Evolutionary conservation across 1,140 invertebrate genomes (phyloP).

Genomic region (Pygmarrhopalites habei): DNA sequence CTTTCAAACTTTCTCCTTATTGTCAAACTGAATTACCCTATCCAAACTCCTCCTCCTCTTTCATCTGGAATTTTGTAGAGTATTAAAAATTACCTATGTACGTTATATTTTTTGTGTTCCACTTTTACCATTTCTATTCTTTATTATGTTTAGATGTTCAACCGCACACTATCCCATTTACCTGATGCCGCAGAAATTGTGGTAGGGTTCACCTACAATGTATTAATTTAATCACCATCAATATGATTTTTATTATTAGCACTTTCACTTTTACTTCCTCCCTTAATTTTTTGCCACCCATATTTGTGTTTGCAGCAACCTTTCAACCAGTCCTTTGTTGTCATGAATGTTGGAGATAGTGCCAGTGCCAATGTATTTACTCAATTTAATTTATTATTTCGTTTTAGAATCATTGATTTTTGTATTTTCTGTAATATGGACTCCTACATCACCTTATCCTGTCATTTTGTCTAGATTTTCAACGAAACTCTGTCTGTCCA

Average conservation of each 20-base stretch:
- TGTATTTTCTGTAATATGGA: neutral
- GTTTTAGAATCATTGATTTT: neutral
- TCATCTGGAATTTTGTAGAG: too few relatives aligned
- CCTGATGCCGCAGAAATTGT: conserved; percentile 2
- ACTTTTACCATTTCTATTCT: too few relatives aligned
- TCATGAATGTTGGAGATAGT: neutral
- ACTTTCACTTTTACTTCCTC: neutral
- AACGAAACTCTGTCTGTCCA: neutral
- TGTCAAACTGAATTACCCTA: too few relatives aligned
- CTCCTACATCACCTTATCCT: too few relatives aligned
- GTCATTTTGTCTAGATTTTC: conserved; percentile 2
- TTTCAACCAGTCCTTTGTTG: neutral
- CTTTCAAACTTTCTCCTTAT: too few relatives aligned
- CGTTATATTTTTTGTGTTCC: too few relatives aligned
- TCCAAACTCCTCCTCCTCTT: too few relatives aligned
- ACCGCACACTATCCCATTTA: neutral
- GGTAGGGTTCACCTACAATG: neutral
- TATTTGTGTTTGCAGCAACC: neutral
- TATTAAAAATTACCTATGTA: too few relatives aligned
- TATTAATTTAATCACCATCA: neutral
- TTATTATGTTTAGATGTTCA: neutral
- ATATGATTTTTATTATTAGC: neutral
- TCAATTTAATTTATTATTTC: neutral
- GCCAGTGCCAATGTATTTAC: neutral
- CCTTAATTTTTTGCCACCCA: neutral